phyloP scores from a whole-genome alignment of 2,888 invertebrate genomes.

The Drosophila neonasuta region DNA sequence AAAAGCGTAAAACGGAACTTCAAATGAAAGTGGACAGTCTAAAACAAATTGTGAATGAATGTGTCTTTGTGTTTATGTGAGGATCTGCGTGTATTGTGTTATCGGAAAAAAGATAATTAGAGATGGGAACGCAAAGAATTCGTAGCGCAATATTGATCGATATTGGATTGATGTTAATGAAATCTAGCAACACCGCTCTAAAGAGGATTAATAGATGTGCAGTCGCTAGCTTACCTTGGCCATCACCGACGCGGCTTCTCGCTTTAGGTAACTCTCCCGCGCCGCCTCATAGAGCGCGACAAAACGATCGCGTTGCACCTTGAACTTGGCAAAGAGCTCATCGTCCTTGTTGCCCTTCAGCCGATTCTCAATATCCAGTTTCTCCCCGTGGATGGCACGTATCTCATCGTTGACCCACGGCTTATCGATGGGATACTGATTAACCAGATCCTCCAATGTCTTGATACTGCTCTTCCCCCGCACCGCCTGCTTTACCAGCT shows the following conservation, averaged over 20 bases:
- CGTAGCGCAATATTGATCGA: background rate
- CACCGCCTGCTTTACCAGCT: conserved; percentile 69
- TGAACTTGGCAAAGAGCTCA: conserved; percentile 84
- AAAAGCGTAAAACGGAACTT: conserved; percentile 10
- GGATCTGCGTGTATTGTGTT: background rate
- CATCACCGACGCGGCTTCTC: conserved; percentile 81
- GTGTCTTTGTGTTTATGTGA: background rate
- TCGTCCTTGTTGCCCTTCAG: conserved; percentile 83
- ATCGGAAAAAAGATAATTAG: background rate
- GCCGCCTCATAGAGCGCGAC: conserved; percentile 84
- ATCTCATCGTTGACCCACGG: conserved; percentile 85
- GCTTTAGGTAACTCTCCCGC: conserved; percentile 83
- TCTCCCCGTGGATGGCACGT: conserved; percentile 83
- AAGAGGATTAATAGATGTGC: background rate
- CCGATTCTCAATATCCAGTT: conserved; percentile 83
- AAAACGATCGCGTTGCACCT: conserved; percentile 85
- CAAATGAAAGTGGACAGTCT: background rate
- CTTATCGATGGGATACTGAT: conserved; percentile 83
- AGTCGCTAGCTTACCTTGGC: conserved; percentile 71
- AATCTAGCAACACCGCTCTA: background rate
- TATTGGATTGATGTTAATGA: too few relatives aligned
- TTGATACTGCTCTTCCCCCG: conserved; percentile 79
- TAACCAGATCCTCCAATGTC: conserved; percentile 80
- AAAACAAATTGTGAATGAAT: background rate
- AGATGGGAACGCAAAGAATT: too few relatives aligned